Evolutionary conservation across 2,797 vertebrate species (phyloP).

Genomic region (Rhyacichthys aspro): DNA sequence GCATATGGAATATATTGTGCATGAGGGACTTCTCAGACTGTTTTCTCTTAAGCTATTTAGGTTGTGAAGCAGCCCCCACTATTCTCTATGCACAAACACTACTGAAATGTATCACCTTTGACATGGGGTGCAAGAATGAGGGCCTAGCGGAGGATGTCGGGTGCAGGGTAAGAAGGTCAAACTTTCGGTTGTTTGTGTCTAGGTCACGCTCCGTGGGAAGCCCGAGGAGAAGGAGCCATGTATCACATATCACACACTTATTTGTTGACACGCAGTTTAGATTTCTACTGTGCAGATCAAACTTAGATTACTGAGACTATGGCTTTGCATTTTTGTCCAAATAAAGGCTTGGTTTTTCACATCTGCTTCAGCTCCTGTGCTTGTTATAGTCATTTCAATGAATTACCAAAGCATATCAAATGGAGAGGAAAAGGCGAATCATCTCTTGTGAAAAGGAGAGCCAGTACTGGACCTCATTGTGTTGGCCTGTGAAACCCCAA

Average conservation of each 20-base stretch:
- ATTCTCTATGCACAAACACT: constrained; percentile 39
- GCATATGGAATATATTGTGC: constrained; percentile 76
- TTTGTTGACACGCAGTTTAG: not conserved
- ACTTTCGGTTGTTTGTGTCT: constrained; percentile 52
- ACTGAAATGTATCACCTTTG: constrained; percentile 58
- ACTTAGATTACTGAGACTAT: not conserved
- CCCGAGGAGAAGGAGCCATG: constrained; percentile 6
- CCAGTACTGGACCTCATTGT: constrained; percentile 31
- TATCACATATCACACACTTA: constrained; percentile 20
- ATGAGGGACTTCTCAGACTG: constrained; percentile 49
- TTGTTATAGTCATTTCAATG: constrained; percentile 33
- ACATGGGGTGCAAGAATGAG: constrained; percentile 24
- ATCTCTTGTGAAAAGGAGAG: constrained; percentile 36
- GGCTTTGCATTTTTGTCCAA: constrained; percentile 14
- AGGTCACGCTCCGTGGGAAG: constrained; percentile 39
- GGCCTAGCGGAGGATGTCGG: constrained; percentile 6
- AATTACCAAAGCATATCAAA: constrained; percentile 49
- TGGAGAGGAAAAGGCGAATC: constrained; percentile 39
- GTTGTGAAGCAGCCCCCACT: constrained; percentile 32
- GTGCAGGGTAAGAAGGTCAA: constrained; percentile 27
- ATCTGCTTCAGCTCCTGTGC: constrained; percentile 28
- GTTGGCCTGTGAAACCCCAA: constrained; percentile 43
- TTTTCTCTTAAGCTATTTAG: constrained; percentile 55
- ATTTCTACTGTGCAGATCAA: not conserved
- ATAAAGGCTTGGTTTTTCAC: constrained; percentile 9